Conservation (phyloP, 1,140 invertebrate genomes). For the Anastrepha ludens region DNA sequence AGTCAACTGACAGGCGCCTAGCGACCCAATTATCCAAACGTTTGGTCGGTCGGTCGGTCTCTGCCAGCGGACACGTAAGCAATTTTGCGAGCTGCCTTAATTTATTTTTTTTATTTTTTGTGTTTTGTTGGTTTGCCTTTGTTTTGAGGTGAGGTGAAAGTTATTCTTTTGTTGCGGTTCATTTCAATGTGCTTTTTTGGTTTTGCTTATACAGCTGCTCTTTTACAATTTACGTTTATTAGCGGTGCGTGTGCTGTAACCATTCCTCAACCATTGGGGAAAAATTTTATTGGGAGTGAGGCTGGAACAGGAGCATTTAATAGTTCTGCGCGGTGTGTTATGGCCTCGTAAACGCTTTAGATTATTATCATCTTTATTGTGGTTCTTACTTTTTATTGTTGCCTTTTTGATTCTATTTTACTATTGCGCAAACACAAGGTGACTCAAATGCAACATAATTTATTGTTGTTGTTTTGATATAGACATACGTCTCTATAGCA, state of each 20-base stretch:
- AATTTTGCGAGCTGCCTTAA: neutral
- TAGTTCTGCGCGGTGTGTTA: neutral
- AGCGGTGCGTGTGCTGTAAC: neutral
- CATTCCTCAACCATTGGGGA: neutral
- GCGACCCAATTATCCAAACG: too few species aligned
- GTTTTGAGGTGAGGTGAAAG: neutral
- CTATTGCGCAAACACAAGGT: neutral
- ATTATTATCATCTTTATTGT: conserved; percentile 12
- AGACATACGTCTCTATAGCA: too few species aligned
- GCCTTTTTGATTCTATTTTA: neutral
- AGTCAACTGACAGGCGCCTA: too few species aligned
- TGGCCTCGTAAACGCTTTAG: neutral
- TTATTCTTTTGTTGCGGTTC: neutral
- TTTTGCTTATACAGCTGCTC: neutral
- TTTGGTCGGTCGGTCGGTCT: too few species aligned
- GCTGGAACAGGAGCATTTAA: neutral
- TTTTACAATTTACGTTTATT: neutral
- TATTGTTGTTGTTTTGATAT: too few species aligned
- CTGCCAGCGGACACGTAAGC: neutral
- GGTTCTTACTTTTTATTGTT: neutral
- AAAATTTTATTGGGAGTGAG: neutral
- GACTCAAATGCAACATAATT: too few species aligned
- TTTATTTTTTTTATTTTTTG: neutral
- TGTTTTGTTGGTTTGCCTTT: too few species aligned
- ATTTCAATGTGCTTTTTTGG: neutral